Evolutionary conservation across 2,888 invertebrate species (phyloP).

Genomic region (Monochamus alternatus): DNA sequence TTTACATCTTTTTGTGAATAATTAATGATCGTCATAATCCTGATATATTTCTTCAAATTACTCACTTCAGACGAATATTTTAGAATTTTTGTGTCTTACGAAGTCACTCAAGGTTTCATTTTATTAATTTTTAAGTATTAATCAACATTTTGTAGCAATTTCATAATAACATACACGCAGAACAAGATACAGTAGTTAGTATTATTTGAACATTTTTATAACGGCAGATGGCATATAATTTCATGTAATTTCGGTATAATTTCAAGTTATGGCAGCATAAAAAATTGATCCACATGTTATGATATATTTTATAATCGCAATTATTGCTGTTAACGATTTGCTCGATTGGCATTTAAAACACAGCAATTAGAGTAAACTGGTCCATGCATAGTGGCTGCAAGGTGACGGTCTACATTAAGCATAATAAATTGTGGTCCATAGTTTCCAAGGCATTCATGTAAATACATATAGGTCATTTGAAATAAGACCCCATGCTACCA

Average conservation of each 20-base stretch:
- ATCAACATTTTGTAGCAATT: not conserved
- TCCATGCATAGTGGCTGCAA: slow-evolving; percentile 4
- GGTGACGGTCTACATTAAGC: slow-evolving; percentile 15
- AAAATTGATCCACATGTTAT: slow-evolving; percentile 4
- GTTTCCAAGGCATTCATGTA: not conserved
- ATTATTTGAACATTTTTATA: not conserved
- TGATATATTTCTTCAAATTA: too few relatives aligned
- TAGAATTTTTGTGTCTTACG: too few relatives aligned
- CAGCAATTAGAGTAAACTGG: slow-evolving; percentile 16
- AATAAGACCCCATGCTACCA: not conserved
- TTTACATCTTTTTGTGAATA: too few relatives aligned
- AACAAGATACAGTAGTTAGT: not conserved
- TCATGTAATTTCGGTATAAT: not conserved
- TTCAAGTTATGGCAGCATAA: not conserved
- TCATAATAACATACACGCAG: not conserved
- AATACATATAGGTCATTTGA: not conserved
- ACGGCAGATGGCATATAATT: not conserved
- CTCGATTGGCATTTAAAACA: slow-evolving; percentile 18
- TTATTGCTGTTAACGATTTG: slow-evolving; percentile 10
- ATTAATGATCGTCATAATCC: too few relatives aligned
- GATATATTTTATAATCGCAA: slow-evolving; percentile 15
- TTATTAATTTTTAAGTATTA: not conserved
- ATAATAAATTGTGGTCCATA: slow-evolving; percentile 7
- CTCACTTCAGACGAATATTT: too few relatives aligned
- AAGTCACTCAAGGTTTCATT: too few relatives aligned